A percentile compares a stretch with the other conserved stretches of the same genome.
These are phyloP conservation scores for Peromyscus maniculatus DNA, from an alignment of 2,113 vertebrate species.

Conservation along the genomic window DNA sequence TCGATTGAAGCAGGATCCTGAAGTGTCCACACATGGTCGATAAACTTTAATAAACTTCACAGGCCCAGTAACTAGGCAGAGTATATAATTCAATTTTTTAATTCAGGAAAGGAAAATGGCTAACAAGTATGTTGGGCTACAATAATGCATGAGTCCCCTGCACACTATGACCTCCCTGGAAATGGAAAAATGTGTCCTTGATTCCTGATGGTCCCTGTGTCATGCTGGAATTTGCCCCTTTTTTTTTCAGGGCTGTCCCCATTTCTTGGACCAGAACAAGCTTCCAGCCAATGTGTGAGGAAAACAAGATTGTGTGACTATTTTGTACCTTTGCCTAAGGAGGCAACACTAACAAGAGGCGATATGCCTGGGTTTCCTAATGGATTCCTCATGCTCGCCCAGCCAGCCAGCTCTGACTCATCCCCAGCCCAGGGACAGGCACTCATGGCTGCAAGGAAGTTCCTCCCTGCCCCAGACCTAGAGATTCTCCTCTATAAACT, in stretches of 20 bases:
- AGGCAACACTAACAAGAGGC: conserved; percentile 42
- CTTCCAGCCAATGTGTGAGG: conserved; percentile 65
- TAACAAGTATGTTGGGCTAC: conserved; percentile 85
- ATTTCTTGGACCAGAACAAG: conserved; percentile 58
- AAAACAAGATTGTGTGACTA: conserved; percentile 76
- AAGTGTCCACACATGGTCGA: conserved; percentile 90
- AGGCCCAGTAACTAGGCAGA: conserved; percentile 87
- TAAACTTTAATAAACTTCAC: conserved; percentile 92
- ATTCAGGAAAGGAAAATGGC: conserved; percentile 87
- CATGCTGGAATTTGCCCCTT: conserved; percentile 76
- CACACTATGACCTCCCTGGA: conserved; percentile 61
- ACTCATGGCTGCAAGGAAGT: background rate
- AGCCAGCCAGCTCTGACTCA: background rate
- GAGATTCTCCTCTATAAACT: conserved; percentile 62
- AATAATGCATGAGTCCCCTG: conserved; percentile 77
- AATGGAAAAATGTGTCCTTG: conserved; percentile 49
- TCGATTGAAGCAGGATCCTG: conserved; percentile 89
- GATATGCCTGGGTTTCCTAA: conserved; percentile 19
- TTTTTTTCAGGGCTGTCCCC: conserved; percentile 35
- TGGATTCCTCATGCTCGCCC: background rate
- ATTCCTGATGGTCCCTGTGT: conserved; percentile 11
- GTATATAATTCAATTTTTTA: conserved; percentile 91
- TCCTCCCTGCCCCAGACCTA: conserved; percentile 35
- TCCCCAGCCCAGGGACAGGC: background rate
- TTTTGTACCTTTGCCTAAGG: conserved; percentile 53